Percentiles rank a stretch among this genome's conserved stretches.
Conservation (phyloP, 2,888 invertebrate genomes). For the Trilocha varians region DNA sequence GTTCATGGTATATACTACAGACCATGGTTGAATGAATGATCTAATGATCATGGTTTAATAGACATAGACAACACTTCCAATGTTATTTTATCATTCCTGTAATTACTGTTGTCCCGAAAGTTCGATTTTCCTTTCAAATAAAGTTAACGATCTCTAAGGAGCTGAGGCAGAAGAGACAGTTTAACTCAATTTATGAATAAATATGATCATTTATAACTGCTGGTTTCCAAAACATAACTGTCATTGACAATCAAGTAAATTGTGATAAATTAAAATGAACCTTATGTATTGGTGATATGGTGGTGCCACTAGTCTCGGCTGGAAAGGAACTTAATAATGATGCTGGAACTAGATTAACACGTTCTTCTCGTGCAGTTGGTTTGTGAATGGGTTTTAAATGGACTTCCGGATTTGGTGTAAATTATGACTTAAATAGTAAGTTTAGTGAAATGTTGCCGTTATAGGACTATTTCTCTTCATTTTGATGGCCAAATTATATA, state of each 20-base stretch:
- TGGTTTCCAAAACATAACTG: constrained; percentile 22
- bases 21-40: no score
- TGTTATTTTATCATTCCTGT: no score
- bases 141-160: no score
- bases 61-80: no score
- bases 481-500: no score
- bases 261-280: background rate
- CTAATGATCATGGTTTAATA: no score
- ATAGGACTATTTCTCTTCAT: background rate
- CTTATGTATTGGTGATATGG: background rate
- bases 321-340: background rate
- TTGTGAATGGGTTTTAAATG: background rate
- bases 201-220: background rate
- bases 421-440: background rate
- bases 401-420: background rate
- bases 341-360: background rate
- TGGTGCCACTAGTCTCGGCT: background rate
- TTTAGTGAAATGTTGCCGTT: background rate
- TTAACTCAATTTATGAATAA: no score
- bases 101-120: no score
- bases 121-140: no score
- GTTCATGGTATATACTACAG: no score
- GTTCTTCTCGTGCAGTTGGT: background rate
- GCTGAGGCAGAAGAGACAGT: no score
- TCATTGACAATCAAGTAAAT: constrained; percentile 35